Base-by-base conservation (phyloP, 2,113 vertebrate species). In the Phyllostomus discolor region DNA sequence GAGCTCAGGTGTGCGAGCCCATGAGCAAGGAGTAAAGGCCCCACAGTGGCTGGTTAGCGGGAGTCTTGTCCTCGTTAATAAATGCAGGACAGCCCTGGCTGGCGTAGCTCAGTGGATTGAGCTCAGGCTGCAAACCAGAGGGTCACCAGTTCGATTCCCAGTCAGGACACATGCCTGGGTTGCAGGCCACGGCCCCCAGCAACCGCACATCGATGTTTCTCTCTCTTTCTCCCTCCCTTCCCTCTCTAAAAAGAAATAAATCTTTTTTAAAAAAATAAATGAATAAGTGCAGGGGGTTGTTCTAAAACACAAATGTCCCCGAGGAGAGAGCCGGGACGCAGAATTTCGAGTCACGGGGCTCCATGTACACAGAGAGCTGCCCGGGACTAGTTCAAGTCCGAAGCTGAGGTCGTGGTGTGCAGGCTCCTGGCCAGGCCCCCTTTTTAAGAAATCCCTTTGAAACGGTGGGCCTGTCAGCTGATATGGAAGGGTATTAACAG, bases 391-490 rank as follows among this genome's bases (percentile, higher is more conserved):
- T 62, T 28, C 75, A 87, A 88, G 80, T 97, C 43, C 48, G 41
- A 35, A 85, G 76, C 54, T 85, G 38, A 52, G n/a, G 14, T 10
- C 7, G 48, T 43, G 52, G 4, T 46, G 19, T 14, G 33, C 76
- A 3, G 38, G 26, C 31, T 78, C 75, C 59, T 15, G 41, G n/a
- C 67, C 90, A 5, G 5, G 7, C 6, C 22, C 33, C 43, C 90
- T 59, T 94, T 81, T 72, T 52, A 52, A 70, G 76, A 88, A 75
- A 82, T 9, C 15, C 16, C 76, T 97, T 85, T 94, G 95, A 87
- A 87, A 92, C 9, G 33, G 15, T 5, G 48, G 50, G 41, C n/a
- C 20, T 28, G 66, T 41, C 26, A 35, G 75, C 91, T 86, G 76
- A 86, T 62, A 66, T 17, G 92, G 67, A 88, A 87, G 75, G 86